phyloP scores from a whole-genome alignment of 2,888 invertebrate species.

The Drosophila barbarae region DNA sequence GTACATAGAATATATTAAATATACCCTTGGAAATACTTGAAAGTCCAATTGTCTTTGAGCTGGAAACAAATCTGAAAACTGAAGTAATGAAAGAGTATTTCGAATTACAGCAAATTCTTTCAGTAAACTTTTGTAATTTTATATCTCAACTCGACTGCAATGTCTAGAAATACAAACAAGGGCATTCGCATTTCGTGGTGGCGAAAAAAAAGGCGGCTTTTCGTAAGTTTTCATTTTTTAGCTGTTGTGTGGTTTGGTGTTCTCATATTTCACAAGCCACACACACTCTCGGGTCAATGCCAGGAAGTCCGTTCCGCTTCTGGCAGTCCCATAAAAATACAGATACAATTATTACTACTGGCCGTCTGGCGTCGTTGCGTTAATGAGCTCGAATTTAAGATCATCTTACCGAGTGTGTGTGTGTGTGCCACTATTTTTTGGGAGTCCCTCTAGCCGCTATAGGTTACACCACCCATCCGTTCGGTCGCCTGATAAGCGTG shows the following conservation, averaged over 20 bases:
- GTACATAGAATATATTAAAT: neutral
- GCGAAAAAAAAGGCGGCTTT: constrained; percentile 4
- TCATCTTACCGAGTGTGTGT: constrained; percentile 41
- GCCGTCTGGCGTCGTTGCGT: constrained; percentile 49
- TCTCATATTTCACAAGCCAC: constrained; percentile 60
- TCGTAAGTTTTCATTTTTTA: constrained; percentile 37
- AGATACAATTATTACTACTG: constrained; percentile 43
- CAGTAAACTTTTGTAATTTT: neutral
- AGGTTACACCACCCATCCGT: neutral
- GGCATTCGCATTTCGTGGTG: constrained; percentile 31
- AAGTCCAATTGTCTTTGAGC: neutral
- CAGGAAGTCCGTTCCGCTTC: constrained; percentile 70
- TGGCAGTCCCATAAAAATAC: constrained; percentile 47
- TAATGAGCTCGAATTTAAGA: constrained; percentile 48
- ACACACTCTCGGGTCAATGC: constrained; percentile 59
- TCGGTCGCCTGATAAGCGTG: constrained; percentile 42
- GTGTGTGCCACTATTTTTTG: constrained; percentile 29
- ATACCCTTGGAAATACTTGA: neutral
- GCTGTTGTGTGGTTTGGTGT: constrained; percentile 12
- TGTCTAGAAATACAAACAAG: constrained; percentile 5
- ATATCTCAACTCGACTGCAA: neutral
- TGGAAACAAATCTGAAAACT: neutral
- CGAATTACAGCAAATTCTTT: neutral
- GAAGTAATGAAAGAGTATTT: neutral
- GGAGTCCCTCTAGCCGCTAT: neutral